phyloP scores from a whole-genome alignment of 2,113 vertebrate species.

The zebrafish (Danio rerio) region GRCz12tu NC_133192.1:58510501-58511000 shows the following conservation, averaged over 20 bases:
- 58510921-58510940: slow-evolving; percentile 56
- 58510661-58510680: slow-evolving; percentile 71
- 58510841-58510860: slow-evolving; percentile 68
- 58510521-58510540: slow-evolving; percentile 69
- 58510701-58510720: slow-evolving; percentile 81
- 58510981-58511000: background rate
- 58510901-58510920: slow-evolving; percentile 66
- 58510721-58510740: slow-evolving; percentile 77
- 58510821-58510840: slow-evolving; percentile 76
- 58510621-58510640: slow-evolving; percentile 58
- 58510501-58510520: slow-evolving; percentile 80
- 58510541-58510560: slow-evolving; percentile 75
- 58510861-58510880: slow-evolving; percentile 70
- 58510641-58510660: slow-evolving; percentile 63
- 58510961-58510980: slow-evolving; percentile 28
- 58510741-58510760: slow-evolving; percentile 72
- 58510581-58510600: slow-evolving; percentile 43
- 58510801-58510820: slow-evolving; percentile 70
- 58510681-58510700: slow-evolving; percentile 71
- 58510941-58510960: slow-evolving; percentile 52
- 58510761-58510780: slow-evolving; percentile 72
- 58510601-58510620: slow-evolving; percentile 47
- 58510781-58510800: slow-evolving; percentile 73
- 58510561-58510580: slow-evolving; percentile 75
- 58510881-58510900: slow-evolving; percentile 70